Base-by-base conservation (phyloP, 2,888 invertebrate genomes). In the Catotricha subobsoleta region DNA sequence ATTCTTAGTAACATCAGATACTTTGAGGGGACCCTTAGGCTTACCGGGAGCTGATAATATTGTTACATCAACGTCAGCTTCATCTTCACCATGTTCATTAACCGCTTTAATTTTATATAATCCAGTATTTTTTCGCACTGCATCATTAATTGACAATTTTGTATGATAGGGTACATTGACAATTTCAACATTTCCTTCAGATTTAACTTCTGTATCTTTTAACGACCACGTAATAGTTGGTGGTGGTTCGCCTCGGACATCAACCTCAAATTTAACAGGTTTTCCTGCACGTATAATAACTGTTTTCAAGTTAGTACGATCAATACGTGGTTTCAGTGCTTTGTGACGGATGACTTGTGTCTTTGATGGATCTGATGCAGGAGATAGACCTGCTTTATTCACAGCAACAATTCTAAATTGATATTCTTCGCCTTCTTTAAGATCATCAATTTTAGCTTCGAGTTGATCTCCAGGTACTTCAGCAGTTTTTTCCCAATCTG, bases 231-330 rank as follows among this genome's bases (percentile, higher is more conserved):
- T 82, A 50, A 88, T 80, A 47, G 77, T 83, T 45, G 98, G 97
- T 45, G 87, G 79, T 2, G 98, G 98, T 64, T 98, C 97, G 50
- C 97, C 98, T 52, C 79, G 77, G 25, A 92, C 84, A 59, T 92
- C 86, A 30, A 97, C 78, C 59, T 92, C 91, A 59, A 91, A 83
- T 64, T 84, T 88, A 48, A 95, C 78, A 0, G 79, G 72, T 62
- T 94, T 91, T 28, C 94, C 94, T 46, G 88, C 84, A 50, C 91
- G 82, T 12, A 95, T 80, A 10, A 80, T 79, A 35, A 90, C 68
- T 36, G 84, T 78, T 60, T 94, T 90, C 48, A 95, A 67, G 62
- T 92, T 91, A 3, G 91, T 88, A 50, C 94, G 76, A 64, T 95
- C 92, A 60, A 98, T 98, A 57, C 88, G 80, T 30, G 98, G 98